A percentile compares a stretch with the other conserved stretches of the same genome.
Conservation (phyloP, 2,888 invertebrate genomes). For the Chloromyia formosa region DNA sequence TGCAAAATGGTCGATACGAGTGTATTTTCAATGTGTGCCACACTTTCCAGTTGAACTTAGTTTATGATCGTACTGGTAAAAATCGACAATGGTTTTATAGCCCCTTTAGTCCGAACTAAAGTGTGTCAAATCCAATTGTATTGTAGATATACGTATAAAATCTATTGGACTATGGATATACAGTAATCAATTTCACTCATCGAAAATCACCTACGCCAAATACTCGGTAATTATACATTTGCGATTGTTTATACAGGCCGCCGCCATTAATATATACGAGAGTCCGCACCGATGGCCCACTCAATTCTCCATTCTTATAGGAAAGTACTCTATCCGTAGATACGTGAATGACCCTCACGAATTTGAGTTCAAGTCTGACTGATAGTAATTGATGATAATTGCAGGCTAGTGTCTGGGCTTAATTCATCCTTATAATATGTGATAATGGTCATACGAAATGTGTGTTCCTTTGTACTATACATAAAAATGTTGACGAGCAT, state of each 20-base stretch:
- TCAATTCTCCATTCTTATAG: too few species aligned
- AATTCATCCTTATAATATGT: constrained; percentile 32
- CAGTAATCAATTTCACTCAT: constrained; percentile 27
- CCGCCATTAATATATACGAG: background rate
- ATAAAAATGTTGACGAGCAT: too few species aligned
- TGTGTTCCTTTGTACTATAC: too few species aligned
- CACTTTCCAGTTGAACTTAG: too few species aligned
- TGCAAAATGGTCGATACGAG: too few species aligned
- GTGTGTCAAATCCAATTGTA: too few species aligned
- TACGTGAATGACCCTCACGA: constrained; percentile 41
- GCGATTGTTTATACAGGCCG: background rate
- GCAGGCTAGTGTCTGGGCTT: constrained; percentile 14
- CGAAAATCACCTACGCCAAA: constrained; percentile 25
- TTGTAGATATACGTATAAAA: constrained; percentile 10
- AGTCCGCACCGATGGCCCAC: too few species aligned
- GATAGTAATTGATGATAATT: constrained; percentile 41
- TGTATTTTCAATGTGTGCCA: too few species aligned
- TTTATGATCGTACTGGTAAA: too few species aligned
- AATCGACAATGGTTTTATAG: too few species aligned
- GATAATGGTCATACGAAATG: background rate
- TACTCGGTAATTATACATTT: background rate
- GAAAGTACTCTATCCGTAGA: background rate
- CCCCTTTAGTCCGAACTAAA: too few species aligned
- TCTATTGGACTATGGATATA: background rate
- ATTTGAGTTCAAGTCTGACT: constrained; percentile 38